Percentiles rank a stretch among this genome's conserved stretches.
phyloP scores from a whole-genome alignment of 2,113 vertebrate genomes.

The Barbus barbus region DNA sequence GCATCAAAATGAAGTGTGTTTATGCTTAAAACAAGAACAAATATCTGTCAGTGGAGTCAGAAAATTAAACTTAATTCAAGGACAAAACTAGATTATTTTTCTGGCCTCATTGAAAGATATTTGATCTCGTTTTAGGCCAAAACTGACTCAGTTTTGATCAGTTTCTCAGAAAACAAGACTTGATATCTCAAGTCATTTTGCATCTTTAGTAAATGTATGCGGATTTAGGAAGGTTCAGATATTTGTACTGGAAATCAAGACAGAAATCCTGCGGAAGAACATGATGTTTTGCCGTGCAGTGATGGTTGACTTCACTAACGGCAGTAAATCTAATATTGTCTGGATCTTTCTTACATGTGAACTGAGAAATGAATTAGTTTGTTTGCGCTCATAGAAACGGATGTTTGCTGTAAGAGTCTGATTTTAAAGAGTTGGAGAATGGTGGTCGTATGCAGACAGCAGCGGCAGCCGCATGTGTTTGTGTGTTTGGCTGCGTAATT shows the following conservation, averaged over 20 bases:
- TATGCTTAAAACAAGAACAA: background rate
- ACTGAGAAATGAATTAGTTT: background rate
- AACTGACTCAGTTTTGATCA: no score
- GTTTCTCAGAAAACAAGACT: no score
- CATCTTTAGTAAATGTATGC: no score
- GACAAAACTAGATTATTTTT: background rate
- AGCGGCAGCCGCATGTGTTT: background rate
- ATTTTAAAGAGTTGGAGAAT: background rate
- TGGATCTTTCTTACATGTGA: no score
- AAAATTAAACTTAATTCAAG: background rate
- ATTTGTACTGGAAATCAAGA: no score
- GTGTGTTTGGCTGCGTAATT: background rate
- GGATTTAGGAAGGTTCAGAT: no score
- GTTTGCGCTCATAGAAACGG: background rate
- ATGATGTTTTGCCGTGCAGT: background rate
- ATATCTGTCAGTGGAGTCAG: background rate
- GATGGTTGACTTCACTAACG: background rate
- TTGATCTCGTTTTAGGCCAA: no score
- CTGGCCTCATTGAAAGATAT: no score
- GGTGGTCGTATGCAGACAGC: background rate
- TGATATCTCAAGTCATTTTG: no score
- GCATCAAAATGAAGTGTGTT: no score
- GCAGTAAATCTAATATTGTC: background rate
- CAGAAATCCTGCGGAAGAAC: no score
- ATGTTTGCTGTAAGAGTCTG: background rate